Conservation (phyloP, 2,888 invertebrate species). For the Bimastos eiseni region DNA sequence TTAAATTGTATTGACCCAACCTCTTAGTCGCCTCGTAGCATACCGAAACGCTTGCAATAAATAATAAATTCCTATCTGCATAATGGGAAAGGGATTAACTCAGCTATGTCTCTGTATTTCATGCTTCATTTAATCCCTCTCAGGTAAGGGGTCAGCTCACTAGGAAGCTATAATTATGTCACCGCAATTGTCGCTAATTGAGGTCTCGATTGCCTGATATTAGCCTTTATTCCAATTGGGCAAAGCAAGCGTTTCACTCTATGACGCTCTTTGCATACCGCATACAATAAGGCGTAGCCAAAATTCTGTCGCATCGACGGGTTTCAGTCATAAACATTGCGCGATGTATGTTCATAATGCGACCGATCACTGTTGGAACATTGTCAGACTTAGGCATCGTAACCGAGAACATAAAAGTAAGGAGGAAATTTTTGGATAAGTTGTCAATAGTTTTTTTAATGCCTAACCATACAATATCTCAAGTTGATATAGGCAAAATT, state of each 20-base stretch:
- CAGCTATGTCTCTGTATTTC: too few relatives aligned
- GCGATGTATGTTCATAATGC: not conserved
- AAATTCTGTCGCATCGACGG: not conserved
- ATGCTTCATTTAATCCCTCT: too few relatives aligned
- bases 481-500: not conserved
- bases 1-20: too few relatives aligned
- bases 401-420: not conserved
- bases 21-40: too few relatives aligned
- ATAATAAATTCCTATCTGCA: too few relatives aligned
- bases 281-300: not conserved
- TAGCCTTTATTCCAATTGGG: not conserved
- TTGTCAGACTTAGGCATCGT: not conserved
- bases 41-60: too few relatives aligned
- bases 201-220: not conserved
- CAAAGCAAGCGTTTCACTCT: not conserved
- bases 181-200: not conserved
- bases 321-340: too few relatives aligned
- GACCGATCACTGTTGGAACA: not conserved
- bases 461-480: not conserved
- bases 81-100: too few relatives aligned
- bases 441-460: not conserved
- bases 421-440: not conserved
- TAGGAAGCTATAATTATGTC: not conserved
- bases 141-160: too few relatives aligned
- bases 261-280: not conserved